Percentiles rank a stretch among this genome's conserved stretches.
phyloP scores from a whole-genome alignment of 2,888 invertebrate species.

The Diplolepis rosae region DNA sequence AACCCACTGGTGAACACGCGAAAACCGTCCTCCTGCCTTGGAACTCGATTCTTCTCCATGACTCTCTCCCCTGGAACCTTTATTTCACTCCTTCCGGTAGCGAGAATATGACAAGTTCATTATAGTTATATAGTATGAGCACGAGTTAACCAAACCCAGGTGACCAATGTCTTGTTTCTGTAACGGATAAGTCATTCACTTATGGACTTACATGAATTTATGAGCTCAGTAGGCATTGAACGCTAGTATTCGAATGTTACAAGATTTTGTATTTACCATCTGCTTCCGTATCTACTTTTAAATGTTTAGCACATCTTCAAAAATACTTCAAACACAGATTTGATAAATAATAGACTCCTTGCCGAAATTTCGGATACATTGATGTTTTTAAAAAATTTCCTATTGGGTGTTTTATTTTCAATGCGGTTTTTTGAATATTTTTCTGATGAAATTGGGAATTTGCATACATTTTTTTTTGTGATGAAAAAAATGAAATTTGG shows the following conservation, averaged over 20 bases:
- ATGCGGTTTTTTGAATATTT: no score
- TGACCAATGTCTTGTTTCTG: constrained; percentile 25
- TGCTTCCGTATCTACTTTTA: not conserved
- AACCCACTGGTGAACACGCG: constrained; percentile 23
- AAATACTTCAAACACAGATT: not conserved
- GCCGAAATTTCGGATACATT: no score
- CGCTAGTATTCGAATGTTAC: not conserved
- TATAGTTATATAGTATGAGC: constrained; percentile 8
- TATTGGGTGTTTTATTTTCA: no score
- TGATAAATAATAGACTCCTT: no score
- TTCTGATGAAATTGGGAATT: no score
- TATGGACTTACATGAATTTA: constrained; percentile 24
- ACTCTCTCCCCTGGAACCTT: constrained; percentile 21
- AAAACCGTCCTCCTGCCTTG: constrained; percentile 17
- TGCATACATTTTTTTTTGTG: no score
- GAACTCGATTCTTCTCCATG: constrained; percentile 28
- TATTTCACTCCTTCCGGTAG: constrained; percentile 22
- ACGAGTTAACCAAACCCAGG: not conserved
- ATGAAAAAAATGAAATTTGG: no score
- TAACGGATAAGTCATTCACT: constrained; percentile 28
- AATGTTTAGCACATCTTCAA: not conserved
- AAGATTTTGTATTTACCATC: not conserved
- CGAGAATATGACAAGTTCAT: constrained; percentile 30
- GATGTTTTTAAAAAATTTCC: no score
- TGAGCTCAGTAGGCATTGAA: not conserved